A percentile compares a stretch with the other conserved stretches of the same genome.
Conservation (phyloP, 1,140 invertebrate species). For the Hyphantria cunea region DNA sequence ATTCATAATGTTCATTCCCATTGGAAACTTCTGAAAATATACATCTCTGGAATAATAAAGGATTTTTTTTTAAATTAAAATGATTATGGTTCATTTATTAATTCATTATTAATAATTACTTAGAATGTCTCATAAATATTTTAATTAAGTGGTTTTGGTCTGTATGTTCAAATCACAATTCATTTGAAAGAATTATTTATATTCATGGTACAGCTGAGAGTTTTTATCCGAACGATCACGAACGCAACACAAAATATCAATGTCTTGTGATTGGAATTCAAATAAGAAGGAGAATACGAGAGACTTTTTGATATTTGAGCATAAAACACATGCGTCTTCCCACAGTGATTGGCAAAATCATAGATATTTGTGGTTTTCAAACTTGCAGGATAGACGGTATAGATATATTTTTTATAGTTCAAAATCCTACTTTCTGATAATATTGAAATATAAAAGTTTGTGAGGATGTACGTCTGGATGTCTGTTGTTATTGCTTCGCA, state of each 20-base stretch:
- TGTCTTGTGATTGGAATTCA: constrained; percentile 17
- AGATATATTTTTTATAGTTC: background rate
- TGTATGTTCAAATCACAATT: background rate
- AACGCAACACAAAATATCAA: constrained; percentile 1
- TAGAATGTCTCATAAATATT: background rate
- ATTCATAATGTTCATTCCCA: too few relatives aligned
- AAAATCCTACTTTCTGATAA: too few relatives aligned
- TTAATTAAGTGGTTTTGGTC: background rate
- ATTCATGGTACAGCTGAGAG: constrained; percentile 6
- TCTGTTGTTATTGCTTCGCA: too few relatives aligned
- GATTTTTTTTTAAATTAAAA: too few relatives aligned
- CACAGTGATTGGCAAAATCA: constrained; percentile 28
- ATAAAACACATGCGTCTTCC: constrained; percentile 17
- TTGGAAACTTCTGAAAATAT: too few relatives aligned
- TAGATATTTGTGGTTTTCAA: background rate
- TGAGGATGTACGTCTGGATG: too few relatives aligned
- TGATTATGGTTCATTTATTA: too few relatives aligned
- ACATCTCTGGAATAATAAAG: too few relatives aligned
- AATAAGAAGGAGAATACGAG: constrained; percentile 21
- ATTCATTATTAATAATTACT: too few relatives aligned
- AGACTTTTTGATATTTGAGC: constrained; percentile 15
- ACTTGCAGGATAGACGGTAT: too few relatives aligned
- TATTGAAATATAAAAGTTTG: too few relatives aligned
- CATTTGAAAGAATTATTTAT: constrained; percentile 13
- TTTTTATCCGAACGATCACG: constrained; percentile 19